These are phyloP conservation scores for Leucania comma DNA, from an alignment of 2,888 invertebrate species.

Conservation along the genomic window DNA sequence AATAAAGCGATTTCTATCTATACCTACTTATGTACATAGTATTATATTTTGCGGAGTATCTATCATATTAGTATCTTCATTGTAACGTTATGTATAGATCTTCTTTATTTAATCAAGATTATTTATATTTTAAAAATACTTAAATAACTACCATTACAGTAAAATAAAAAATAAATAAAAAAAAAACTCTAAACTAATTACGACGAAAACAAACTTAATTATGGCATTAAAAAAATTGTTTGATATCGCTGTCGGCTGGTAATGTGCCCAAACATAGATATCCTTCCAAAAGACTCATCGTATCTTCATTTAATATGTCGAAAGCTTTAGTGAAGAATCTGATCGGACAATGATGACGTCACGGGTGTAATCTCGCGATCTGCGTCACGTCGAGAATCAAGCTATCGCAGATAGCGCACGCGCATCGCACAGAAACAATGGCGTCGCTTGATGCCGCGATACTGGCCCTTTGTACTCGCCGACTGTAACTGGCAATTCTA, in stretches of 20 bases:
- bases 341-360: conserved; percentile 68
- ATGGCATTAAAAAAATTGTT: too few species aligned
- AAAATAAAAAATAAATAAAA: too few species aligned
- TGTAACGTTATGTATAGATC: too few species aligned
- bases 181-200: too few species aligned
- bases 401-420: conserved; percentile 84
- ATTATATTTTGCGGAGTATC: not conserved
- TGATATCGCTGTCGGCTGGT: too few species aligned
- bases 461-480: conserved; percentile 76
- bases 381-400: conserved; percentile 77
- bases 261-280: too few species aligned
- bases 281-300: too few species aligned
- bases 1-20: not conserved
- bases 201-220: too few species aligned
- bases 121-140: too few species aligned
- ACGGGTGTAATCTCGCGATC: conserved; percentile 78
- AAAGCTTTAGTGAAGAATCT: conserved; percentile 37
- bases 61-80: conserved; percentile 11
- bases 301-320: conserved; percentile 6
- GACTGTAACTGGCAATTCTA: conserved; percentile 64
- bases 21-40: not conserved
- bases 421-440: conserved; percentile 77
- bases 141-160: too few species aligned
- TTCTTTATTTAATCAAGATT: too few species aligned
- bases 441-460: conserved; percentile 71